A percentile compares a stretch with the other conserved stretches of the same genome.
Conservation (phyloP, 2,888 invertebrate genomes). For the Parelbella ahira region DNA sequence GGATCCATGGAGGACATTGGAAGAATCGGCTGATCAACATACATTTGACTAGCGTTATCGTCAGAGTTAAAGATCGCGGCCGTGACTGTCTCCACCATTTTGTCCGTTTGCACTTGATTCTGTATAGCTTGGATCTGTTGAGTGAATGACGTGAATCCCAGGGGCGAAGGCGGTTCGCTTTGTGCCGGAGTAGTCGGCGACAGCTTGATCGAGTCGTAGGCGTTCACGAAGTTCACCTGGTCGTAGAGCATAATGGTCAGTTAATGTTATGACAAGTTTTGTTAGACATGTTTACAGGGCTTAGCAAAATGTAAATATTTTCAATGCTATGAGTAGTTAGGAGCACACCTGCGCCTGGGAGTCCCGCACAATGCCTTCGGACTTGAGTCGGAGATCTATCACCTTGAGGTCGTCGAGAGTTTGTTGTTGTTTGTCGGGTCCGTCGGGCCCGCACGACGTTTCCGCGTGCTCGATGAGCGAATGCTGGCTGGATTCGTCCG, state of each 20-base stretch:
- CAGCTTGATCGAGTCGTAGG: constrained; percentile 77
- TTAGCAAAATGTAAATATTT: too few relatives aligned
- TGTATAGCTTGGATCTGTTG: constrained; percentile 73
- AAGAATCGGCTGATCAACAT: constrained; percentile 46
- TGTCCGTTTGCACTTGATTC: constrained; percentile 74
- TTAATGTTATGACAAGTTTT: too few relatives aligned
- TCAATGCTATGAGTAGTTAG: constrained; percentile 6
- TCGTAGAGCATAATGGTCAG: background rate
- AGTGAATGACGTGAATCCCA: constrained; percentile 60
- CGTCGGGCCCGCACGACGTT: constrained; percentile 50
- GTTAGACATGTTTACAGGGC: too few relatives aligned
- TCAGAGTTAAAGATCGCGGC: constrained; percentile 74
- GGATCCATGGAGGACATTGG: constrained; percentile 44
- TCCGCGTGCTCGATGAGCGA: constrained; percentile 69
- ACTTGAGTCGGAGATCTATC: constrained; percentile 86
- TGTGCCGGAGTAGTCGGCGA: constrained; percentile 67
- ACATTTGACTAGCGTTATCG: constrained; percentile 56
- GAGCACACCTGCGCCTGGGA: constrained; percentile 46
- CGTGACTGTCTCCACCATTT: constrained; percentile 75
- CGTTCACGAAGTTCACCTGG: constrained; percentile 56
- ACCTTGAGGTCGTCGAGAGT: constrained; percentile 69
- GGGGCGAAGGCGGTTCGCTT: constrained; percentile 58
- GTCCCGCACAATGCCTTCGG: constrained; percentile 68
- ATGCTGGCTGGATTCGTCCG: constrained; percentile 87
- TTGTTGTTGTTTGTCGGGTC: constrained; percentile 41